Evolutionary conservation across 2,888 invertebrate genomes (phyloP), one percentile per base, ranked within the genome.

Genomic region (Aspidiotus rigidus): DNA sequence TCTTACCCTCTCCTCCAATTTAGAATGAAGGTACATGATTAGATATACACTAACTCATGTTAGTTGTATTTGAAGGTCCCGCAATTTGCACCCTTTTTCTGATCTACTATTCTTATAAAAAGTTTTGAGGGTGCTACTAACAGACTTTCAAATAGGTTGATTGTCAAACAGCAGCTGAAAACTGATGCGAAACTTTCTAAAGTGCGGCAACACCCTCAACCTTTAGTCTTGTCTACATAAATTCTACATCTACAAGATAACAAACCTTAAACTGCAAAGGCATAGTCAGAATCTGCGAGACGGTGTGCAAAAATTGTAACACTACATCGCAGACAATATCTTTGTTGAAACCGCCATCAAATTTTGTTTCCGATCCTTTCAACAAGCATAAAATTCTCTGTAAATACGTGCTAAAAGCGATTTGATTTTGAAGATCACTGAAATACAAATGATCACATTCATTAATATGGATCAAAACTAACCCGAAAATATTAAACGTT

Each of bases 321-420:
- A 69, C 62, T 28, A 62, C 62, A 15, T 69, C 62, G 39, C 69
- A 69, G 15, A 41, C 54, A 0, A 59, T 42, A 16, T 69, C 69
- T 16, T 42, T 62, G n/a, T 42, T 54, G 17, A 40, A 75, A 60
- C 10, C 44, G 39, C 69, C 71, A 44, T 61, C 66, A n/a, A 56
- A 66, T 7, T 28, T 59, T 7, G 64, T 13, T 13, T 69, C 71
- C 7, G 64, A 70, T 2, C 70, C 71, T 64, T 72, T 73, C 79
- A 86, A 80, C 74, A 90, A 83, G 74, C 85, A 85, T 74, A 91
- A 79, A 71, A 91, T 84, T 76, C 85, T 85, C 73, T 85, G 84
- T 72, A 92, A 82, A 80, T 88, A 92, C 74, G 87, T 82, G 0
- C 87, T 86, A 78, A 92, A 92, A 0, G 87, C 85, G 77, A 86